Evolutionary conservation across 2,888 invertebrate species (phyloP).

Genomic region (Athalia cordata): DNA sequence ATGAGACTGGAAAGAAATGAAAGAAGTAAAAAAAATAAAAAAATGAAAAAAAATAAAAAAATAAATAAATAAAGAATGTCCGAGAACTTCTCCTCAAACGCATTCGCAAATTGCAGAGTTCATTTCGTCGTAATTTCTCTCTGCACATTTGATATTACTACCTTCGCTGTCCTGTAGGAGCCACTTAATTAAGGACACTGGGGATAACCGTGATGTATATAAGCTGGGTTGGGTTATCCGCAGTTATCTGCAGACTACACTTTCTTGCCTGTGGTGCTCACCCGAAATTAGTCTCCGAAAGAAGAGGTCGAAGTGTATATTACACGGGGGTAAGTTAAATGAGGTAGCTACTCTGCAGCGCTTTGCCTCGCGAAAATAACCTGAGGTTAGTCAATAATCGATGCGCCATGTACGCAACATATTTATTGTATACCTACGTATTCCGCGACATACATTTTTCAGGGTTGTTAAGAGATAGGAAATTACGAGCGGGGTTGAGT

Average conservation of each 20-base stretch:
- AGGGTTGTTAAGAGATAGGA: no score
- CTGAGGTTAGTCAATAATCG: slow-evolving; percentile 37
- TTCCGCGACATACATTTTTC: no score
- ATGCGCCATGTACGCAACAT: slow-evolving; percentile 3
- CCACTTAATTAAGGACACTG: slow-evolving; percentile 11
- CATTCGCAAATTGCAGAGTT: no score
- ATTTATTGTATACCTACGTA: not conserved
- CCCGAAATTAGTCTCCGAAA: slow-evolving; percentile 27
- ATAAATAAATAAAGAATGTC: no score
- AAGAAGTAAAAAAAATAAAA: not conserved
- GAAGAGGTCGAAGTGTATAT: slow-evolving; percentile 18
- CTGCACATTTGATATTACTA: not conserved
- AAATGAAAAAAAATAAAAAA: no score
- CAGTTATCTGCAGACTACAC: slow-evolving; percentile 35
- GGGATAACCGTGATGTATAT: not conserved
- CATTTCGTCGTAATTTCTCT: not conserved
- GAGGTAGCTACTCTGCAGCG: slow-evolving; percentile 9
- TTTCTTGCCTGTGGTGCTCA: slow-evolving; percentile 23
- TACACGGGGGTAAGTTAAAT: slow-evolving; percentile 27
- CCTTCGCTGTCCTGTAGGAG: not conserved
- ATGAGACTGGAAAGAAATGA: not conserved
- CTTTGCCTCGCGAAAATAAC: slow-evolving; percentile 7
- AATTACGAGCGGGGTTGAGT: no score
- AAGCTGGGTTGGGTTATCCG: slow-evolving; percentile 11
- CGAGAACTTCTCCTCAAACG: no score